phyloP scores from a whole-genome alignment of 2,113 vertebrate species.

The Rhinolophus ferrumequinum region DNA sequence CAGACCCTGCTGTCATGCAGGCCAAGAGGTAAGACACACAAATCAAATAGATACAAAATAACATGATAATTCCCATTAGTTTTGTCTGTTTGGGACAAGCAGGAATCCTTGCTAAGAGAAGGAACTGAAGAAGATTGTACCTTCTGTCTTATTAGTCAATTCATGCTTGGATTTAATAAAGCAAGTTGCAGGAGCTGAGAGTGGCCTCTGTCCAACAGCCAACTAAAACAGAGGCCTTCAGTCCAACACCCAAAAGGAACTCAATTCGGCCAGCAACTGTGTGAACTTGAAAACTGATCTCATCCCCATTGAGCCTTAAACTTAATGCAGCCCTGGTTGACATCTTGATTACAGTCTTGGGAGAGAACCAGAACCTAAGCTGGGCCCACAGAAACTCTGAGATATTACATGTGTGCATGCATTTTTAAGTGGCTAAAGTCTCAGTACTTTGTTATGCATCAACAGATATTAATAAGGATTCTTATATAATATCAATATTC shows the following conservation, averaged over 20 bases:
- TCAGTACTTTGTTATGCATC: background rate
- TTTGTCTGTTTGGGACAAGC: background rate
- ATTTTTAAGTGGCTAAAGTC: background rate
- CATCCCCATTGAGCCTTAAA: background rate
- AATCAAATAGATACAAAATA: background rate
- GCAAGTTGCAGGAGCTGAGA: background rate
- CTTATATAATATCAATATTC: background rate
- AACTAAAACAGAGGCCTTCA: background rate
- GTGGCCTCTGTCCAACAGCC: fast-evolving
- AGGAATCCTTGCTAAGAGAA: background rate
- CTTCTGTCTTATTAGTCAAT: background rate
- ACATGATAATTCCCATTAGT: background rate
- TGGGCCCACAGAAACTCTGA: background rate
- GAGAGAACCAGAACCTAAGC: fast-evolving
- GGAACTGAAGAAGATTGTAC: background rate
- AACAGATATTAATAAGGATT: background rate
- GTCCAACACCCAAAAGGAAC: background rate
- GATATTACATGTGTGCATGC: background rate
- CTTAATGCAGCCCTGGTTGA: background rate
- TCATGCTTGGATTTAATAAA: background rate
- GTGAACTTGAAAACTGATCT: background rate
- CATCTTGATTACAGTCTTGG: background rate
- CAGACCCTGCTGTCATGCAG: background rate
- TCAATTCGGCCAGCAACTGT: background rate
- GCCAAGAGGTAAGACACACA: fast-evolving